These are phyloP conservation scores for Gorsachius magnificus DNA, from an alignment of 2,797 vertebrate species.

Conservation along the genomic window DNA sequence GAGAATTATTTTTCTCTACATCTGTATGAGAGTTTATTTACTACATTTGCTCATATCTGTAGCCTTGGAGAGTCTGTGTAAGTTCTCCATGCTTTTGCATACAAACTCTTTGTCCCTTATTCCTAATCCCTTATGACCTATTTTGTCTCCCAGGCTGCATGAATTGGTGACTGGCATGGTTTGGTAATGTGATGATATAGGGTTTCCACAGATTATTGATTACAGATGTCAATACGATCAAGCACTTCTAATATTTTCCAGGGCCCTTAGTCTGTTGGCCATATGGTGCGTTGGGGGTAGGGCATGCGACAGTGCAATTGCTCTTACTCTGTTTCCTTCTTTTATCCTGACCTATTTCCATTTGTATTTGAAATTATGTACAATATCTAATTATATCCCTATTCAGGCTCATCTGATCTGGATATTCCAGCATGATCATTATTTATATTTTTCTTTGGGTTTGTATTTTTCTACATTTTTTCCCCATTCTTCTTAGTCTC, in stretches of 20 bases:
- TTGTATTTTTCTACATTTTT: neutral
- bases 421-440: neutral
- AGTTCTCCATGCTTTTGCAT: neutral
- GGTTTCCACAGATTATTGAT: neutral
- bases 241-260: neutral
- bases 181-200: neutral
- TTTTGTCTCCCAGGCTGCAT: neutral
- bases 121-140: neutral
- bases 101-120: neutral
- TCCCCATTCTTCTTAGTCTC: neutral
- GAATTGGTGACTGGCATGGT: rapidly evolving
- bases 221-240: rapidly evolving
- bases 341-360: neutral
- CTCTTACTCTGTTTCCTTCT: neutral
- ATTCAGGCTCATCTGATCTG: neutral
- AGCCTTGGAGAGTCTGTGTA: neutral
- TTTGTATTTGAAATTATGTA: neutral
- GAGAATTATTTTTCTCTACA: neutral
- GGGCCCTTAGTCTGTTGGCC: neutral
- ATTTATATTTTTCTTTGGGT: neutral
- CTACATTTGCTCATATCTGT: neutral
- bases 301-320: neutral
- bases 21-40: neutral
- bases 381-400: neutral
- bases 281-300: neutral